phyloP scores from a whole-genome alignment of 2,113 vertebrate genomes.

The Camelus dromedarius region DNA sequence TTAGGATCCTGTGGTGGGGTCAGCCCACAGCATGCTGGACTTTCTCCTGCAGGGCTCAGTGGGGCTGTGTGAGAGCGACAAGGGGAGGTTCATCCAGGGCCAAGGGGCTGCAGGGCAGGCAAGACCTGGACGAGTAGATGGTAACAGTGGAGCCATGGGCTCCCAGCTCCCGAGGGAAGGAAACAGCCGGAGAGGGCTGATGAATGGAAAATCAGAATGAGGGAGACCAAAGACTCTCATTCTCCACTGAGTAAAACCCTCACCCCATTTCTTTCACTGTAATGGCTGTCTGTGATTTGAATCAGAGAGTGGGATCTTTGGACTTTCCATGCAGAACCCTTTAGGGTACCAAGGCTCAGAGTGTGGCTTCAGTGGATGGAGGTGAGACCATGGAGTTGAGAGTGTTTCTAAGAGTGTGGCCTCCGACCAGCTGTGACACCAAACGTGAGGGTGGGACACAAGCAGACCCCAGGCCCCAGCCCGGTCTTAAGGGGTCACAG shows the following conservation, averaged over 20 bases:
- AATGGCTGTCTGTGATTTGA: accelerated
- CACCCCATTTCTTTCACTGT: accelerated
- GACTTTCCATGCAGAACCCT: background rate
- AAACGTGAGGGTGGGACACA: accelerated
- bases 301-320: background rate
- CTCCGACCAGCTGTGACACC: too few relatives aligned
- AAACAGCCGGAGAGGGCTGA: background rate
- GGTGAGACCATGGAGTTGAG: accelerated
- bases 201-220: background rate
- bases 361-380: background rate
- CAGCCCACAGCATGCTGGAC: background rate
- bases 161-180: background rate
- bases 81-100: background rate
- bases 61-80: background rate
- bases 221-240: too few relatives aligned
- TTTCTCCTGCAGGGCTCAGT: background rate
- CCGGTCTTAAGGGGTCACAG: background rate
- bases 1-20: background rate
- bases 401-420: background rate
- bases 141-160: too few relatives aligned
- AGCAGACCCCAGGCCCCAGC: background rate
- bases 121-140: accelerated
- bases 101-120: background rate
- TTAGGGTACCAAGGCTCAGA: background rate
- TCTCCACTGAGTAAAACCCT: background rate